Base-by-base conservation (phyloP, 2,888 invertebrate species). In the Eucera pruinosa region DNA sequence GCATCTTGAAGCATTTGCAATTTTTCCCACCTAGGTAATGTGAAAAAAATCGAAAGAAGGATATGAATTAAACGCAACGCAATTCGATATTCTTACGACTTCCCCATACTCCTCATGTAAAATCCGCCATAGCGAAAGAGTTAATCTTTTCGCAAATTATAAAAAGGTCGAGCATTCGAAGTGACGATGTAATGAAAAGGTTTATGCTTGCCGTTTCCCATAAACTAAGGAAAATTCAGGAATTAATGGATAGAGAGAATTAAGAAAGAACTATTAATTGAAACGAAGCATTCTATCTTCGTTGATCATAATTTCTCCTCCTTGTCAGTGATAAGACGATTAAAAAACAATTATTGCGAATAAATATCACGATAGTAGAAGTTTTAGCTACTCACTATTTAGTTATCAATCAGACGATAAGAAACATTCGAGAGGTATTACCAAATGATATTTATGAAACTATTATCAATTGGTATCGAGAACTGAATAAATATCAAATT, bases 351-450 rank as follows among this genome's bases (percentile, higher is more conserved):
- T 15, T 41, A 13, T 9, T n/a, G 30, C 2, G 15, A 30, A 30
- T 15, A 15, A 20, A 30, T 18, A 39, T 33, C 23, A 27, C n/a
- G n/a, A 13, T 0, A 27, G 11, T n/a, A n/a, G 13, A 6, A 5
- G 7, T 0, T 33, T 33, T 0, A 23, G 9, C 11, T 3, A 2
- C 0, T 13, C 7, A 6, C 1, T 9, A 39, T 39, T 36, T 41
- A 23, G 18, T 58, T 30, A 55, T 43, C 55, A 55, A 61, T 41
- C n/a, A 41, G 36, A 20, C 48, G 48, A 55, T 48, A 62, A 48
- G 30, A 13, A 15, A 2, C n/a, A 18, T 23, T 43, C 15, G 25
- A 36, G 25, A 9, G 2, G 9, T 18, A 48, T 48, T 20, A 15
- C 6, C 15, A 2, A 1, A 18, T 0, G 0, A 27, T 27, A 39